Base-by-base conservation (phyloP, 2,888 invertebrate species). In the Glyphotaelius pellucidus region DNA sequence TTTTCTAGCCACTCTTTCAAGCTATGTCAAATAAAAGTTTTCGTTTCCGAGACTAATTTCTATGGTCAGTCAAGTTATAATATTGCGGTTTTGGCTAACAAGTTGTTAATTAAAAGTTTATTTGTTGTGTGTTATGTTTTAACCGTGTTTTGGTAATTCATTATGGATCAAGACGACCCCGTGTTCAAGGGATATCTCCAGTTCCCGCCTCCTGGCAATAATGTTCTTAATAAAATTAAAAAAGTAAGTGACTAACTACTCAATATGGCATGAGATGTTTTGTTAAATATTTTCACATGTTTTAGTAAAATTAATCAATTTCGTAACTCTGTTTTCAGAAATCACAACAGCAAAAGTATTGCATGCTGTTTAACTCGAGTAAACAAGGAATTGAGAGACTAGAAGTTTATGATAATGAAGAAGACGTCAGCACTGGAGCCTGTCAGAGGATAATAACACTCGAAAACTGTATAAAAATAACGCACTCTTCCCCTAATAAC, bases 391-490 rank as follows among this genome's bases (percentile, higher is more conserved):
- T 98, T 94, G 98, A 98, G 94, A 96, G 98, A 85, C 96, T 98
- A 91, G 98, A 98, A 96, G 97, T 98, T 93, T 98, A 98, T 95
- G 98, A 98, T 94, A 97, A 96, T 94, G 97, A 97, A 95, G 98
- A 98, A 93, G 98, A 98, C 94, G 96, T 96, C 32, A 95, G 96
- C 93, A 94, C 96, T 93, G 96, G 96, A 94, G 97, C 96, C 94
- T 96, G 97, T 94, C 97, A 97, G 67, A 97, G 97, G 94, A 98
- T 98, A 93, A 97, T 98, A 93, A 98, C 98, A 0, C 96, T 98
- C 90, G 98, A 98, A 95, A 98, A 98, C 94, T 98, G 98, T 95
- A 97, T 98, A 83, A 98, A 98, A 96, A 98, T 98, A 94, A 97
- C 97, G 93, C 97, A 97, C 95, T 94, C 96, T 96, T 94, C 95